phyloP scores from a whole-genome alignment of 2,113 vertebrate species.

The Glaucomys volans region DNA sequence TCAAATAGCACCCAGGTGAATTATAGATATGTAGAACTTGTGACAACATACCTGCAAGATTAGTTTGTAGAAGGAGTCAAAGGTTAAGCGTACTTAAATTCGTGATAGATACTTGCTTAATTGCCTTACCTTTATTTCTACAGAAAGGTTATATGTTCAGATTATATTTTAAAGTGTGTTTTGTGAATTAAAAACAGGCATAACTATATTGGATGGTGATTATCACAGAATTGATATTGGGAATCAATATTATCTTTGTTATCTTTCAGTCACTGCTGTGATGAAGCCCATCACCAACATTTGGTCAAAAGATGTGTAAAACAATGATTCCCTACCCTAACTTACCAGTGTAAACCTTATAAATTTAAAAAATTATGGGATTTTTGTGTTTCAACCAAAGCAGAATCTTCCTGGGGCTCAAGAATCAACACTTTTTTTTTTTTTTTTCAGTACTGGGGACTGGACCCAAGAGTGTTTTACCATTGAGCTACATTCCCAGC shows the following conservation, averaged over 20 bases:
- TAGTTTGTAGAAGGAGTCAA: not conserved
- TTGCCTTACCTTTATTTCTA: not conserved
- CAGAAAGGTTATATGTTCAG: not conserved
- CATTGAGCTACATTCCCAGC: no score
- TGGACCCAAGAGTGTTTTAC: no score
- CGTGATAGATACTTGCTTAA: not conserved
- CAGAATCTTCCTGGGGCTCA: not conserved
- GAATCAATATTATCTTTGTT: not conserved
- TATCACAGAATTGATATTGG: not conserved
- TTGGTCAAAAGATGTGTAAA: slow-evolving; percentile 8
- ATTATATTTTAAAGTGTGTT: slow-evolving; percentile 31
- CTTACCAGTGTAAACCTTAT: not conserved
- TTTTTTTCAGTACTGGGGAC: not conserved
- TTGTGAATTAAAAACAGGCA: not conserved
- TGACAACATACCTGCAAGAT: not conserved
- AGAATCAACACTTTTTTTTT: not conserved
- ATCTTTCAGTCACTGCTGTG: slow-evolving; percentile 21
- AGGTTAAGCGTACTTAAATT: not conserved
- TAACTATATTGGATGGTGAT: not conserved
- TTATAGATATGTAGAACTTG: not conserved
- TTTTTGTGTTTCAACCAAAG: slow-evolving; percentile 16
- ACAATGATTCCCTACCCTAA: not conserved
- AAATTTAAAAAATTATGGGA: not conserved
- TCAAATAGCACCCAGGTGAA: not conserved
- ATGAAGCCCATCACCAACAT: slow-evolving; percentile 1